These are phyloP conservation scores for Anneissia japonica DNA, from an alignment of 35 echinoderm and acorn worm species.

Conservation along the genomic window DNA sequence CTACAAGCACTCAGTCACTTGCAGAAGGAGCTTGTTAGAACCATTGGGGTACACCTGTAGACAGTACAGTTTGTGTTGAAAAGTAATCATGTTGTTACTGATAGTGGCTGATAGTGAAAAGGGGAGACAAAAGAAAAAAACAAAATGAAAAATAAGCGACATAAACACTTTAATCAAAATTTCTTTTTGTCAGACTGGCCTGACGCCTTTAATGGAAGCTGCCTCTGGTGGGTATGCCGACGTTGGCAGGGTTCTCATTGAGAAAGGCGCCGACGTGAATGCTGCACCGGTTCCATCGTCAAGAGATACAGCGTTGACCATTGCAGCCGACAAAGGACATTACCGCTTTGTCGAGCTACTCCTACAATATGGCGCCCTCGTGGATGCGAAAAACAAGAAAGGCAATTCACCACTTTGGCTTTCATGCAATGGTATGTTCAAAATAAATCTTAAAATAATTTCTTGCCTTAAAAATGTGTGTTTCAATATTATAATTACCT, in stretches of 20 bases:
- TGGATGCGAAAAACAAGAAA: conserved; percentile 97
- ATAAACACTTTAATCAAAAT: not conserved
- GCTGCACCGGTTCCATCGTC: conserved; percentile 88
- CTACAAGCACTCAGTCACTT: too few relatives aligned
- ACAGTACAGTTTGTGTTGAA: too few relatives aligned
- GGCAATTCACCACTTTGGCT: conserved; percentile 94
- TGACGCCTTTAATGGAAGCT: conserved; percentile 97
- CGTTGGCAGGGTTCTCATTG: conserved; percentile 77
- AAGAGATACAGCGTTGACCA: conserved; percentile 89
- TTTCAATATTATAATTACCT: too few relatives aligned
- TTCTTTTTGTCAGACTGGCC: conserved; percentile 60
- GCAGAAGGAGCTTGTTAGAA: too few relatives aligned
- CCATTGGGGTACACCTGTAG: too few relatives aligned
- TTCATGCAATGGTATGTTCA: conserved; percentile 97
- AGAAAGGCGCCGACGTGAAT: conserved; percentile 94
- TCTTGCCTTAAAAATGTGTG: too few relatives aligned
- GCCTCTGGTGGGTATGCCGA: conserved; percentile 97
- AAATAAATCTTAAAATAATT: too few relatives aligned
- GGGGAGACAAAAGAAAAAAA: too few relatives aligned
- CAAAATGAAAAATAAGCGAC: too few relatives aligned
- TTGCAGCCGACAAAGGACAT: conserved; percentile 97
- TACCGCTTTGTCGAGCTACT: conserved; percentile 93
- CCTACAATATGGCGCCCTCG: conserved; percentile 51
- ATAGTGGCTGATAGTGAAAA: too few relatives aligned
- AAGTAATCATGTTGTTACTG: too few relatives aligned